phyloP scores from a whole-genome alignment of 2,797 vertebrate genomes.

The Melanotaenia boesemani region DNA sequence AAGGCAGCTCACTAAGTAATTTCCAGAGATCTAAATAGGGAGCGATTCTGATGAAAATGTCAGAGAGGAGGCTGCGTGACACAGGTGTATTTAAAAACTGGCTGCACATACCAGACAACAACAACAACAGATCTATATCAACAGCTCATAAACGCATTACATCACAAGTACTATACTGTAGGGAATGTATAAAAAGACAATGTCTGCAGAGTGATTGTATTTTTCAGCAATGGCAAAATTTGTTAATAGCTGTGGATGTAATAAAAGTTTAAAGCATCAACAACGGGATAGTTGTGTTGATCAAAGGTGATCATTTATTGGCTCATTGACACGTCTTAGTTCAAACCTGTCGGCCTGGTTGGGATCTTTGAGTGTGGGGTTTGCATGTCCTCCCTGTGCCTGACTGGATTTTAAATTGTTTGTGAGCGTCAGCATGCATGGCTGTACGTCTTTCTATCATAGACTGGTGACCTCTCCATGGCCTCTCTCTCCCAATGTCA shows the following conservation, averaged over 20 bases:
- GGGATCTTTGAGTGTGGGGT: too few species aligned
- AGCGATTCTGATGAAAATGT: constrained; percentile 49
- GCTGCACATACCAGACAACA: constrained; percentile 9
- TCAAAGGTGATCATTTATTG: not conserved
- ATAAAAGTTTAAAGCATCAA: constrained; percentile 46
- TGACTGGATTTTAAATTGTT: not conserved
- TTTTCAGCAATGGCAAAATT: not conserved
- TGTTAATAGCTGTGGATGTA: constrained; percentile 21
- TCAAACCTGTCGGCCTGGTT: not conserved
- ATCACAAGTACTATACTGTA: constrained; percentile 35
- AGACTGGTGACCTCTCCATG: not conserved
- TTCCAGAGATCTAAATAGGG: constrained; percentile 55
- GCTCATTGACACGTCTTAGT: not conserved
- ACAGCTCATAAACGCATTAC: constrained; percentile 30
- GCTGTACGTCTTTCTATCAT: not conserved
- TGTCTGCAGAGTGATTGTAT: not conserved
- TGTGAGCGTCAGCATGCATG: not conserved
- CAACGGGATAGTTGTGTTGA: not conserved
- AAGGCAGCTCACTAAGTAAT: constrained; percentile 26
- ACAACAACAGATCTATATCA: constrained; percentile 33
- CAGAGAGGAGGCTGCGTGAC: constrained; percentile 40
- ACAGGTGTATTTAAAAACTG: constrained; percentile 45
- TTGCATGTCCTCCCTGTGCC: not conserved
- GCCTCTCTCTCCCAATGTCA: not conserved
- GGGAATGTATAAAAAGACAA: not conserved